Conservation (phyloP, 2,797 vertebrate species). For the Danio tinwini region DNA sequence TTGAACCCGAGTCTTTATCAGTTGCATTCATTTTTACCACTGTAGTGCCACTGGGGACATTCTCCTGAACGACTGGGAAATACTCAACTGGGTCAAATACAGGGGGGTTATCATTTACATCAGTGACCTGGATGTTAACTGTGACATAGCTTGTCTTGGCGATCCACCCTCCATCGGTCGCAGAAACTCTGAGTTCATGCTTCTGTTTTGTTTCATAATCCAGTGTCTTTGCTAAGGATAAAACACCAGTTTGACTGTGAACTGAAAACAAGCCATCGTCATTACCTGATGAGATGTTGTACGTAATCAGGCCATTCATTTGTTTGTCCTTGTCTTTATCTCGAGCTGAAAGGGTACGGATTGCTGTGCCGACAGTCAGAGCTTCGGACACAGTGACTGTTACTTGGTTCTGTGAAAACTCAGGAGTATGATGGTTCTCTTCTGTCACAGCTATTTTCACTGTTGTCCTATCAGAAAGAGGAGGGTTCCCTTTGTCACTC, state of each 20-base stretch:
- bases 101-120: constrained; percentile 95
- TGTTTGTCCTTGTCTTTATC: constrained; percentile 95
- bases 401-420: constrained; percentile 95
- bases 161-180: constrained; percentile 93
- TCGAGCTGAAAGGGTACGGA: constrained; percentile 90
- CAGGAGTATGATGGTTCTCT: constrained; percentile 95
- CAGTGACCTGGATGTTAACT: constrained; percentile 86
- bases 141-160: constrained; percentile 89
- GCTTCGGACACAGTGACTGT: constrained; percentile 88
- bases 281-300: constrained; percentile 90
- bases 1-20: constrained; percentile 88
- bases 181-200: constrained; percentile 89
- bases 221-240: constrained; percentile 84
- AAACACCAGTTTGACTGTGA: constrained; percentile 86
- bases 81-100: constrained; percentile 88
- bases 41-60: constrained; percentile 95
- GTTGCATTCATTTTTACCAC: constrained; percentile 90
- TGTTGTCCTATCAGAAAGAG: constrained; percentile 80
- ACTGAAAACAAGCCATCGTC: constrained; percentile 86
- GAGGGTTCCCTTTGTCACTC: constrained; percentile 92
- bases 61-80: constrained; percentile 91
- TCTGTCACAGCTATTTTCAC: constrained; percentile 91
- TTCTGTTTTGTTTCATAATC: constrained; percentile 90
- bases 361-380: constrained; percentile 84
- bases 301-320: constrained; percentile 91